These are phyloP conservation scores for Ceratina calcarata DNA, from an alignment of 1,140 invertebrate genomes.

Conservation along the genomic window DNA sequence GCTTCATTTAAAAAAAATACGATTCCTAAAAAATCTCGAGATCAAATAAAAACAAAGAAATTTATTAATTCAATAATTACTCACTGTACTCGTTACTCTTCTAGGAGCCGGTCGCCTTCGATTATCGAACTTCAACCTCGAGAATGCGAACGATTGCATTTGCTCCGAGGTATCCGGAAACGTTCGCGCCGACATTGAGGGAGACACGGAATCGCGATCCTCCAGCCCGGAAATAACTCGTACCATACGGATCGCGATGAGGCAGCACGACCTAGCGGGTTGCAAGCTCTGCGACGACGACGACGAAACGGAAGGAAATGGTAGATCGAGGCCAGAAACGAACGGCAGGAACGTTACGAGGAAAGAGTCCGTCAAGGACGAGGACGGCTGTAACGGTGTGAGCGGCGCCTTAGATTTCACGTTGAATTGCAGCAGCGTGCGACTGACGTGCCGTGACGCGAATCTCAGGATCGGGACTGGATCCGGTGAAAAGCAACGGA, in stretches of 20 bases:
- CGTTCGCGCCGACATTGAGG: constrained; percentile 65
- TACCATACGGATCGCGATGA: constrained; percentile 74
- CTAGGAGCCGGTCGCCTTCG: constrained; percentile 29
- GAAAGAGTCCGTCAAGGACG: constrained; percentile 43
- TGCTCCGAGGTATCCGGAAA: constrained; percentile 70
- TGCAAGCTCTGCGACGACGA: constrained; percentile 12
- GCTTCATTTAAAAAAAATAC: no score
- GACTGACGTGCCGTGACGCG: constrained; percentile 69
- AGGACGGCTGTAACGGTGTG: constrained; percentile 59
- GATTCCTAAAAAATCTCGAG: no score
- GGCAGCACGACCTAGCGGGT: constrained; percentile 62
- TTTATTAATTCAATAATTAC: no score
- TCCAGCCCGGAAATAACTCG: constrained; percentile 75
- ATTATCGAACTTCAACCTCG: not conserved
- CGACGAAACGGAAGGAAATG: constrained; percentile 20
- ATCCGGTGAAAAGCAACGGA: constrained; percentile 35
- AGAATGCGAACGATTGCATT: constrained; percentile 60
- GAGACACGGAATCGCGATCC: constrained; percentile 61
- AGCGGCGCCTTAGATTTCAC: constrained; percentile 73
- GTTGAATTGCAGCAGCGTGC: constrained; percentile 72
- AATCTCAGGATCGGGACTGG: constrained; percentile 47
- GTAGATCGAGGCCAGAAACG: constrained; percentile 31
- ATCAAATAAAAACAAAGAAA: not conserved
- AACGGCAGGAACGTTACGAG: constrained; percentile 24
- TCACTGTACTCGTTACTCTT: constrained; percentile 6